Evolutionary conservation across 2,797 vertebrate species (phyloP), one percentile per base, ranked within the genome.

Genomic region (Dryobates pubescens): DNA sequence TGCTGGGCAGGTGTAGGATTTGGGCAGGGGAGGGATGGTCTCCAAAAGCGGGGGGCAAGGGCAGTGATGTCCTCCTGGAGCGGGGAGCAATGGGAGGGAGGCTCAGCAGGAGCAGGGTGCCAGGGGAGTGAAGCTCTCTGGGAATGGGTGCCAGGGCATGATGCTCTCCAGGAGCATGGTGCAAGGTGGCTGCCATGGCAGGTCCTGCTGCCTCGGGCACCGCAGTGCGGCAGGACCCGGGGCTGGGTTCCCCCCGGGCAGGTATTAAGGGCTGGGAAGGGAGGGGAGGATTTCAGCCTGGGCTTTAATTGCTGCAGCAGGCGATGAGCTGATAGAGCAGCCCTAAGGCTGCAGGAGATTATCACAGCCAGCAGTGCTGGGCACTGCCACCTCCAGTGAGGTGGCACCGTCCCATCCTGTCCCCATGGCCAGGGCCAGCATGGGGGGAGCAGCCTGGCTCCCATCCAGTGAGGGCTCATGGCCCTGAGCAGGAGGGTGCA

Each of bases 151-250:
- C 49, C 49, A 51, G 22, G 68, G 45, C 3, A 14, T 3, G 34
- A 38, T 26, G 62, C 24, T 68, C 36, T 15, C 34, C 1, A 1
- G 68, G 36, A 43, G 43, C 0, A 1, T 41, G 51, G 32, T 9
- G 23, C 24, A 2, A 5, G 19, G 49, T 1, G 3, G 1, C 16
- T 24, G 51, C 36, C 29, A 10, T 6, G n/a, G 4, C 0, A 2
- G 19, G 26, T 6, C 24, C 24, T 0, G 2, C 16, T 32, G 53
- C 47, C 67, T 73, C 2, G 6, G 65, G 7, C 65, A n/a, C 73
- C 2, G 41, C 89, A 54, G 80, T 24, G 76, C 12, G 7, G 23
- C 72, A 27, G 19, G 27, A n/a, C 51, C 13, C 17, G 2, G 49
- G 6, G 1, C 26, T 23, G 1, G 1, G 10, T 2, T 45, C 24